These are phyloP conservation scores for Pelvicachromis taeniatus DNA, from an alignment of 2,113 vertebrate species.

Conservation along the genomic window DNA sequence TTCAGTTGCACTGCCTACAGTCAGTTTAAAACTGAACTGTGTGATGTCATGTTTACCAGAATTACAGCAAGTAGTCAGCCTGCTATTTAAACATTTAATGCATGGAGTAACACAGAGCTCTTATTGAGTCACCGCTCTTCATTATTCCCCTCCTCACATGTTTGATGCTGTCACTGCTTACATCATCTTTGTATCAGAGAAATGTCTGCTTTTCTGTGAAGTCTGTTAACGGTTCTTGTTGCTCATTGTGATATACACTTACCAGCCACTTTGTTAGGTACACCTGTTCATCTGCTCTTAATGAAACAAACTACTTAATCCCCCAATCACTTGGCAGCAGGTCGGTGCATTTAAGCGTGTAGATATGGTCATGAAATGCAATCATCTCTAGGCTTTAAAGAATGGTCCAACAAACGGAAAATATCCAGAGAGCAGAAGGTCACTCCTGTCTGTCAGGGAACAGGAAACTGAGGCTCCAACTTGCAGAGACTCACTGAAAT, in stretches of 20 bases:
- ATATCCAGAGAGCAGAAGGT: background rate
- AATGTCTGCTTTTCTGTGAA: background rate
- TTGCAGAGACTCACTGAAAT: background rate
- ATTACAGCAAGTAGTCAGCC: background rate
- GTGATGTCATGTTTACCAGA: background rate
- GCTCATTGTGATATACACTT: background rate
- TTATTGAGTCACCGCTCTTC: background rate
- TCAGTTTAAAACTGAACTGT: background rate
- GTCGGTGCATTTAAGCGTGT: background rate
- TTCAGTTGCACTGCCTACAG: background rate
- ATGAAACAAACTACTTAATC: background rate
- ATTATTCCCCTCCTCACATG: background rate
- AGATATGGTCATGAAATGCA: background rate
- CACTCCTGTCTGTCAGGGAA: background rate
- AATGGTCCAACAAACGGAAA: background rate
- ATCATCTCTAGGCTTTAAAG: background rate
- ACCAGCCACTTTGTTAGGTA: background rate
- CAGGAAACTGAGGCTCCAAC: background rate
- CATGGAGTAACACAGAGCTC: background rate
- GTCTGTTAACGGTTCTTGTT: background rate
- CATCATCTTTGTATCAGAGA: background rate
- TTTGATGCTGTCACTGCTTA: background rate
- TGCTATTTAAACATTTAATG: background rate
- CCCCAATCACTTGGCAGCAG: background rate
- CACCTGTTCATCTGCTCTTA: background rate